Conservation (phyloP, 2,113 vertebrate species). For the Campylomormyrus tamandua region DNA sequence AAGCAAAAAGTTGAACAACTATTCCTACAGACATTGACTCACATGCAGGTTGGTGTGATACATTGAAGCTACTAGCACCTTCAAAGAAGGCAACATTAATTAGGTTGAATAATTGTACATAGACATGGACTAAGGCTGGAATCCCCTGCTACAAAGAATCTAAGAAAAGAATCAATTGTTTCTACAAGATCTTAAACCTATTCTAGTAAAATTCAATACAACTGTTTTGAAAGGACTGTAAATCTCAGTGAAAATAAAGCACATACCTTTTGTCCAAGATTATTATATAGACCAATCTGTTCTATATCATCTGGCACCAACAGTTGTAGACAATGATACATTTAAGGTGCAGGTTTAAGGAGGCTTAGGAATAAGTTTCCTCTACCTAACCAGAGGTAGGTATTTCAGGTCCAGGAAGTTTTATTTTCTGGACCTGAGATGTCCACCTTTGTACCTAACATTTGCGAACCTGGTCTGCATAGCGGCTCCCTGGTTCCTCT, state of each 20-base stretch:
- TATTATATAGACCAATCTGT: not conserved
- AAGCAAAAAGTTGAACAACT: not conserved
- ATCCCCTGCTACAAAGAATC: not conserved
- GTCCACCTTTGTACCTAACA: not conserved
- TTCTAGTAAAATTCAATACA: not conserved
- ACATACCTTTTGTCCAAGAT: not conserved
- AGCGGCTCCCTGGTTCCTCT: constrained; percentile 58
- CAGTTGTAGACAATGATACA: not conserved
- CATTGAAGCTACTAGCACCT: not conserved
- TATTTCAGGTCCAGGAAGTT: not conserved
- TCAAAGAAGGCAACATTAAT: not conserved
- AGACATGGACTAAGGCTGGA: not conserved
- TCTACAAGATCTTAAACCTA: not conserved
- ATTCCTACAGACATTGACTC: not conserved
- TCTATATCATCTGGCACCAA: too few species aligned
- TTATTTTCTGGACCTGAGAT: not conserved
- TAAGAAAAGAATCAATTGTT: not conserved
- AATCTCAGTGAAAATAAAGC: not conserved
- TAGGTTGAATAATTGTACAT: not conserved
- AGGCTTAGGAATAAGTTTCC: not conserved
- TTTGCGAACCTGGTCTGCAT: constrained; percentile 66
- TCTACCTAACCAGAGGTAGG: not conserved
- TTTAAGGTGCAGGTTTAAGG: not conserved
- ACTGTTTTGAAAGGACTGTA: not conserved
- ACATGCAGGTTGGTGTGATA: not conserved